Base-by-base conservation (phyloP, 2,797 vertebrate species). In the Sphenodon punctatus region DNA sequence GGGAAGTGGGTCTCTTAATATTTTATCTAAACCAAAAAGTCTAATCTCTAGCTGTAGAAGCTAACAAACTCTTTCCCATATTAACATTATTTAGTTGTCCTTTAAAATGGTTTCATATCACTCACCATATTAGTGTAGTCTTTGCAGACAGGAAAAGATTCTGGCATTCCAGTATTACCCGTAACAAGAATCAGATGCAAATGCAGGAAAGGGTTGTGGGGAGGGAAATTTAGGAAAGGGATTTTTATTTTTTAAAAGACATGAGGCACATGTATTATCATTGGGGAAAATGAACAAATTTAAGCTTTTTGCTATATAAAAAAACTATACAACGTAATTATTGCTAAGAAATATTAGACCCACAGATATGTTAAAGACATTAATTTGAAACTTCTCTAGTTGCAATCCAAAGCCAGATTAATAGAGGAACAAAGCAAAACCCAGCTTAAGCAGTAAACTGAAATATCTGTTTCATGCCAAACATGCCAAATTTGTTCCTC, bases 221-320 rank as follows among this genome's bases (percentile, higher is more conserved):
- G 39, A 60, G 53, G 56, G 64, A 63, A 75, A 55, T 60, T 42
- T 3, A 55, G 58, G 34, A 43, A 36, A 42, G 34, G 34, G 12
- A 22, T 45, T 38, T 46, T 43, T 34, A 55, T 48, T n/a, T n/a
- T n/a, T n/a, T n/a, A 39, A 71, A 39, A 0, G 0, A 0, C 0
- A 23, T 11, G 39, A 75, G 76, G 45, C 56, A 82, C 25, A 1
- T 2, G 0, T 5, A 1, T 4, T 38, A 53, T 51, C 55, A 68
- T 56, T 10, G 3, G 27, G 38, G 55, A 56, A 32, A 30, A 11
- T 3, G 1, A 60, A 30, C 4, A 3, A 25, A 25, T 45, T n/a
- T n/a, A 2, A 2, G 20, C 1, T 45, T 8, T 36, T 41, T 17
- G 60, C 75, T 88, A 30, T 86, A 85, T 12, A 43, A 45, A 65